Base-by-base conservation (phyloP, 1,140 invertebrate species). In the Drosophila mauritiana region DNA sequence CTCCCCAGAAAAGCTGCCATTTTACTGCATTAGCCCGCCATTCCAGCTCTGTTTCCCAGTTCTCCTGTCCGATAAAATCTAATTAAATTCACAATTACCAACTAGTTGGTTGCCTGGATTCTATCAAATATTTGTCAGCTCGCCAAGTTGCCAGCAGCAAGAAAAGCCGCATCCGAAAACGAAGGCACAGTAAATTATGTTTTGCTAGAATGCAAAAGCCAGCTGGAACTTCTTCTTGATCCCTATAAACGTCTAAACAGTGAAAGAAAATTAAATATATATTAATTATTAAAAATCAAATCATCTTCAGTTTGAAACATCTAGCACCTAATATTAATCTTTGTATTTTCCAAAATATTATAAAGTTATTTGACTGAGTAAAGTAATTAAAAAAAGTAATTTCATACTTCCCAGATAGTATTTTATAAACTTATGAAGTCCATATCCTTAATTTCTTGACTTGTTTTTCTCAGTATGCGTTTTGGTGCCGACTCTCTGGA, bases 71-170 rank as follows among this genome's bases (percentile, higher is more conserved):
- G 51, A 88, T 88, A 56, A 83, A 83, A 83, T 83, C 75, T 83
- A 89, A 88, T 88, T 88, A 88, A 88, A 83, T 83, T 83, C 75
- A 78, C 81, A 80, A 80, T 48, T 72, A 65, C 43, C 56, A 53
- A 70, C 43, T 69, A 48, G 51, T 37, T 67, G 61, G 17, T 22
- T 46, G 59, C 45, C 64, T 70, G 63, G 62, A 74, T 68, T 73
- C 61, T 69, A 73, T 70, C 83, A 88, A 86, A 86, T 86, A 86
- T 86, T 86, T 86, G 83, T 64, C 79, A 88, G 70, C 73, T 77
- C 67, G 79, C 54, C 68, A 81, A 64, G 83, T 80, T 83, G 84
- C 79, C 84, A 88, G 79, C 65, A 64, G 75, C 75, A 80, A 36
- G 51, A 55, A 78, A 88, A 88, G 77, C 83, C 83, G 42, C 83